phyloP scores from a whole-genome alignment of 2,113 vertebrate genomes.

The Pterophyllum scalare region DNA sequence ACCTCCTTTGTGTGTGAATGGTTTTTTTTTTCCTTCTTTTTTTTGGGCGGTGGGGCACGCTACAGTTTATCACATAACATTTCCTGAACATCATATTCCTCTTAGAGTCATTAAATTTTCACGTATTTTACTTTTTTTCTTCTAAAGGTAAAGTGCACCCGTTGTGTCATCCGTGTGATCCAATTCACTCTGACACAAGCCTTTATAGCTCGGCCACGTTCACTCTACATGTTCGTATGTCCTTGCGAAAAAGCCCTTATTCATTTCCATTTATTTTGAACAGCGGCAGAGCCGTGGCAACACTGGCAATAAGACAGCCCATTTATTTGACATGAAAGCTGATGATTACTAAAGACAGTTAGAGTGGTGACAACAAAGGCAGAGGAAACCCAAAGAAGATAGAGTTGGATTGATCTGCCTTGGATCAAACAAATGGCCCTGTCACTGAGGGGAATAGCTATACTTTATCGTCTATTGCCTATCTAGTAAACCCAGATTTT shows the following conservation, averaged over 20 bases:
- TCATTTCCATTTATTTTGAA: slow-evolving; percentile 66
- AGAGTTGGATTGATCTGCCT: slow-evolving; percentile 69
- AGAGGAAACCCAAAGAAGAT: slow-evolving; percentile 65
- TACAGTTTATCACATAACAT: slow-evolving; percentile 46
- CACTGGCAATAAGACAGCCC: slow-evolving; percentile 55
- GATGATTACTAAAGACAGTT: slow-evolving; percentile 74
- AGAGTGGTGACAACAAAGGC: slow-evolving; percentile 63
- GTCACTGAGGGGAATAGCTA: slow-evolving; percentile 53
- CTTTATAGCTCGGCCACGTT: slow-evolving; percentile 56
- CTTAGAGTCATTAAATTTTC: slow-evolving; percentile 73
- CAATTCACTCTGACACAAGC: slow-evolving; percentile 61
- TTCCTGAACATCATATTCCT: slow-evolving; percentile 70
- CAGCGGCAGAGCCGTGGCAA: slow-evolving; percentile 23
- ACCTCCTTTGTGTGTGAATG: neutral
- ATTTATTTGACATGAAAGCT: slow-evolving; percentile 74
- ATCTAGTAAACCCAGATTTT: slow-evolving; percentile 35
- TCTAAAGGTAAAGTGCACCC: slow-evolving; percentile 60
- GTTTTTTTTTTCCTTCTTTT: too few species aligned
- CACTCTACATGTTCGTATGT: slow-evolving; percentile 49
- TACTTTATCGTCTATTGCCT: slow-evolving; percentile 42
- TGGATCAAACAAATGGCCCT: slow-evolving; percentile 61
- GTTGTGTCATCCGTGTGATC: slow-evolving; percentile 71
- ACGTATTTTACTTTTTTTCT: slow-evolving; percentile 53
- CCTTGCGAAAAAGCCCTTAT: slow-evolving; percentile 55
- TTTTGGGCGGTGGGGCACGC: neutral